These are phyloP conservation scores for Trichopoda pennipes DNA, from an alignment of 2,888 invertebrate species.

Conservation along the genomic window DNA sequence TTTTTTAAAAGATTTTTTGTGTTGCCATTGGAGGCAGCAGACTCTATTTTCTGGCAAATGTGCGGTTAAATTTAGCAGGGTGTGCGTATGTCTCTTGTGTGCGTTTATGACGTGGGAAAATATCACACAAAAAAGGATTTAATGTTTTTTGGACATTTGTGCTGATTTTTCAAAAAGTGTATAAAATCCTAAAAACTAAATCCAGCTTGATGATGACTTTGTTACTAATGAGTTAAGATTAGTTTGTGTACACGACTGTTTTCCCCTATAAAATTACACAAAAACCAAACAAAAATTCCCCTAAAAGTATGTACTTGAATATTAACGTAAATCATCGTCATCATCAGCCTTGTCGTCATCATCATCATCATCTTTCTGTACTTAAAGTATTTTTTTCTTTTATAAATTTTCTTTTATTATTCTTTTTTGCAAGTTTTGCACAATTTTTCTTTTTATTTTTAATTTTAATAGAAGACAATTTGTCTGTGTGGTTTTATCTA, in stretches of 20 bases:
- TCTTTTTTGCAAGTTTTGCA: constrained; percentile 42
- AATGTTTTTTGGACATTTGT: constrained; percentile 32
- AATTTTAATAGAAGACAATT: constrained; percentile 22
- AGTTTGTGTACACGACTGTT: neutral
- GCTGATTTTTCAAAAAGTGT: constrained; percentile 38
- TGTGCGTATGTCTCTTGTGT: neutral
- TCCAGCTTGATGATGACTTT: constrained; percentile 52
- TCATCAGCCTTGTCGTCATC: constrained; percentile 29
- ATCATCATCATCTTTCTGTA: neutral
- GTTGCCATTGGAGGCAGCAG: neutral
- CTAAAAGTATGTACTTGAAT: constrained; percentile 10
- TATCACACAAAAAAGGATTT: constrained; percentile 7
- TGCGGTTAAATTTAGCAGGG: constrained; percentile 27
- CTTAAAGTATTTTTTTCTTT: neutral
- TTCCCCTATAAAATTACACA: constrained; percentile 19
- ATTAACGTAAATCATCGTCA: constrained; percentile 47
- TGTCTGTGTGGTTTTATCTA: constrained; percentile 23
- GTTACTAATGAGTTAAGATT: constrained; percentile 62
- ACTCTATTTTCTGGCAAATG: neutral
- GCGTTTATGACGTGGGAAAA: neutral
- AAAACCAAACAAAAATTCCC: neutral
- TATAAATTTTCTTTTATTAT: too few species aligned
- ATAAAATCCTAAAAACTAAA: constrained; percentile 25
- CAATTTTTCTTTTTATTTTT: constrained; percentile 39
- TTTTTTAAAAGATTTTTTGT: neutral